Conservation (phyloP, 2,797 vertebrate species). For the Erithacus rubecula region DNA sequence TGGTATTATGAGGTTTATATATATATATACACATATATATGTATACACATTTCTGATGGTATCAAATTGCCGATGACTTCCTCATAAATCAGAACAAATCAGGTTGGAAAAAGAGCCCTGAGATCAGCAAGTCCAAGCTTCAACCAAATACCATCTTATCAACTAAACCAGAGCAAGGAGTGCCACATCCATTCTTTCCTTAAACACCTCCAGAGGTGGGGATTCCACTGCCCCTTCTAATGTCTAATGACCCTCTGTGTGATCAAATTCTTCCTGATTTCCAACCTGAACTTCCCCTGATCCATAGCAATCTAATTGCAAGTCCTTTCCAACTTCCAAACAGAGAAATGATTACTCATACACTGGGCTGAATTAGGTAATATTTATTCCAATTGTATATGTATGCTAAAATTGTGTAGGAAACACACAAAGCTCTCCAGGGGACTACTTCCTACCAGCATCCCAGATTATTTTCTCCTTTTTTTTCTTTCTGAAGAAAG, state of each 20-base stretch:
- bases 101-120: background rate
- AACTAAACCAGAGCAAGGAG: background rate
- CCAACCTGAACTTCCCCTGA: background rate
- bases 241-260: background rate
- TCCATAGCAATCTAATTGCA: background rate
- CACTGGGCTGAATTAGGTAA: background rate
- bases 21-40: no score
- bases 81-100: background rate
- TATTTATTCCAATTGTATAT: background rate
- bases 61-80: background rate
- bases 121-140: background rate
- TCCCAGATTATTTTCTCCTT: fast-evolving
- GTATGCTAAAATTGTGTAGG: background rate
- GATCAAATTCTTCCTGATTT: background rate
- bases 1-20: background rate
- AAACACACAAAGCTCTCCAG: background rate
- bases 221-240: background rate
- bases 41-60: background rate
- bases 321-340: background rate
- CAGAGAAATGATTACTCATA: background rate
- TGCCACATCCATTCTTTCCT: background rate
- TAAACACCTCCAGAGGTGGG: background rate
- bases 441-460: background rate
- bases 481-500: background rate
- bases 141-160: background rate